phyloP scores from a whole-genome alignment of 1,140 invertebrate genomes.

The Xylocopa sonorina region DNA sequence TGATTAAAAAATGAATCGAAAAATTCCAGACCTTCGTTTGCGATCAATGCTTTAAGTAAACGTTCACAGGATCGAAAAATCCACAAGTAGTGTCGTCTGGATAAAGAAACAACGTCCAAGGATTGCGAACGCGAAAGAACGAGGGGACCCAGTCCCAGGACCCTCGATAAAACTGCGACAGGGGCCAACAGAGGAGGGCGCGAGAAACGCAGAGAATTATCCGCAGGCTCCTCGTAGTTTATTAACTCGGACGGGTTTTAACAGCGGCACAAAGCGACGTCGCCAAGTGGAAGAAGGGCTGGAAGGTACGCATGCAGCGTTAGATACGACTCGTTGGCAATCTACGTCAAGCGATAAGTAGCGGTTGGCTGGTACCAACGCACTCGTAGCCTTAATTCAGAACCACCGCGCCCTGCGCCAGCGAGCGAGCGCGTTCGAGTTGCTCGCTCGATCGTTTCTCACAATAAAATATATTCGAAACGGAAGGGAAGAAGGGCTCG shows the following conservation, averaged over 20 bases:
- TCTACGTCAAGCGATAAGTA: slow-evolving; percentile 53
- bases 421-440: neutral
- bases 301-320: slow-evolving; percentile 30
- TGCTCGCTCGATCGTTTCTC: slow-evolving; percentile 43
- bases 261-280: slow-evolving; percentile 54
- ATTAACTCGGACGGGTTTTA: slow-evolving; percentile 57
- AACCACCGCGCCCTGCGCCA: slow-evolving; percentile 42
- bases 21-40: too few relatives aligned
- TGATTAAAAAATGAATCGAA: too few relatives aligned
- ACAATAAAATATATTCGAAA: slow-evolving; percentile 59
- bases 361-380: slow-evolving; percentile 20
- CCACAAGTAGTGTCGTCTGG: too few relatives aligned
- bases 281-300: neutral
- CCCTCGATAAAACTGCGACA: neutral
- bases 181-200: neutral
- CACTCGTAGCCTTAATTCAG: slow-evolving; percentile 49
- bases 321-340: slow-evolving; percentile 50
- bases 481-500: slow-evolving; percentile 56
- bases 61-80: too few relatives aligned
- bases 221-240: slow-evolving; percentile 33
- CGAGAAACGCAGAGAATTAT: slow-evolving; percentile 18
- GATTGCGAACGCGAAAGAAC: neutral
- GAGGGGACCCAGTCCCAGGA: neutral
- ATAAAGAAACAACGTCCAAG: too few relatives aligned
- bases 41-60: too few relatives aligned